A percentile compares a stretch with the other conserved stretches of the same genome.
Conservation (phyloP, 1,140 invertebrate species). For the Homalodisca vitripennis region DNA sequence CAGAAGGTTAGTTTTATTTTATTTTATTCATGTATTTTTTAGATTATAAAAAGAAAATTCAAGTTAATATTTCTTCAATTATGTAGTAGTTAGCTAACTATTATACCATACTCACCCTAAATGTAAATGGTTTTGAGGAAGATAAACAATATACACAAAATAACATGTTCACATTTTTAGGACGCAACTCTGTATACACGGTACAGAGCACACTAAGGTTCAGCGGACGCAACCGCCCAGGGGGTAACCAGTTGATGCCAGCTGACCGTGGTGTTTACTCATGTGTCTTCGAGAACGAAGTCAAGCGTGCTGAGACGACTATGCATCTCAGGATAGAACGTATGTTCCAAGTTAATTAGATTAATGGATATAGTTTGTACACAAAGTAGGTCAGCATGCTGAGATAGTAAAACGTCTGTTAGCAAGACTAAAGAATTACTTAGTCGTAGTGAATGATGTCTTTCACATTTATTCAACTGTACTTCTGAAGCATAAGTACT, state of each 20-base stretch:
- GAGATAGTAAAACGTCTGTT: neutral
- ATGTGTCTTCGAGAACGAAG: conserved; percentile 87
- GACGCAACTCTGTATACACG: conserved; percentile 63
- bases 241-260: conserved; percentile 73
- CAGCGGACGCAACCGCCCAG: conserved; percentile 68
- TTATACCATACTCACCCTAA: neutral
- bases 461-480: too few species aligned
- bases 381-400: too few species aligned
- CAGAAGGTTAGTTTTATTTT: conserved; percentile 54
- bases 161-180: conserved; percentile 31
- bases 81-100: neutral
- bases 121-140: neutral
- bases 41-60: neutral
- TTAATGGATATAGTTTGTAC: too few species aligned
- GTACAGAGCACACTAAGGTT: conserved; percentile 84
- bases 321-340: conserved; percentile 90
- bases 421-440: neutral
- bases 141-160: neutral
- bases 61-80: neutral
- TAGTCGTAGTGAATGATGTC: neutral
- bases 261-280: conserved; percentile 83
- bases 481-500: too few species aligned
- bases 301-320: conserved; percentile 78
- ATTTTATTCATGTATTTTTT: neutral
- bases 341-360: conserved; percentile 53